A percentile compares a stretch with the other conserved stretches of the same genome.
Conservation (phyloP, 2,888 invertebrate species). For the Pseudococcus longispinus region DNA sequence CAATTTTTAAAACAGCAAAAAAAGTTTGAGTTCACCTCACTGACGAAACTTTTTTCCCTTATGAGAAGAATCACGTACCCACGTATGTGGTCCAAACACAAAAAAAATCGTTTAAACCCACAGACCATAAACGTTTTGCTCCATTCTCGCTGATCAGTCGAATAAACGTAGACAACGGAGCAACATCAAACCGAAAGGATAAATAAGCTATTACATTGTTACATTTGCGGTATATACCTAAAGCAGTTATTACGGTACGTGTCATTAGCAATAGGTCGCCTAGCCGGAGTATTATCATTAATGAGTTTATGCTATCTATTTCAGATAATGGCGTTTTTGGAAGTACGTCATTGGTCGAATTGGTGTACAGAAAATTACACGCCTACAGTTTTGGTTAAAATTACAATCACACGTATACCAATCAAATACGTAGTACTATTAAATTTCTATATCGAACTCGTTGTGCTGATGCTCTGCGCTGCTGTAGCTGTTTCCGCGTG, state of each 20-base stretch:
- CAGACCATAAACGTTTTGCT: constrained; percentile 5
- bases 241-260: constrained; percentile 51
- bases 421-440: constrained; percentile 30
- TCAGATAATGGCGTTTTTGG: constrained; percentile 53
- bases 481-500: not conserved
- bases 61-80: not conserved
- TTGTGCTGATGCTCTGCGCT: not conserved
- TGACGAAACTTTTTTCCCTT: too few relatives aligned
- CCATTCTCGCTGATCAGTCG: constrained; percentile 23
- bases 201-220: constrained; percentile 57
- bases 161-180: constrained; percentile 17
- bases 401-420: constrained; percentile 40
- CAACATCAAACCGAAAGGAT: constrained; percentile 49
- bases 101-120: not conserved
- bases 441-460: constrained; percentile 28
- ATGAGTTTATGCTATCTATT: constrained; percentile 54
- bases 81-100: not conserved
- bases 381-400: constrained; percentile 37
- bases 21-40: too few relatives aligned
- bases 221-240: constrained; percentile 48
- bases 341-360: constrained; percentile 54
- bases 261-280: constrained; percentile 55
- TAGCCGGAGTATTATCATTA: constrained; percentile 41
- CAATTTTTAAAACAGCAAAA: too few relatives aligned
- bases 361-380: constrained; percentile 40